A percentile compares a stretch with the other conserved stretches of the same genome.
Conservation (phyloP, 2,797 vertebrate genomes). For the Helostoma temminkii region DNA sequence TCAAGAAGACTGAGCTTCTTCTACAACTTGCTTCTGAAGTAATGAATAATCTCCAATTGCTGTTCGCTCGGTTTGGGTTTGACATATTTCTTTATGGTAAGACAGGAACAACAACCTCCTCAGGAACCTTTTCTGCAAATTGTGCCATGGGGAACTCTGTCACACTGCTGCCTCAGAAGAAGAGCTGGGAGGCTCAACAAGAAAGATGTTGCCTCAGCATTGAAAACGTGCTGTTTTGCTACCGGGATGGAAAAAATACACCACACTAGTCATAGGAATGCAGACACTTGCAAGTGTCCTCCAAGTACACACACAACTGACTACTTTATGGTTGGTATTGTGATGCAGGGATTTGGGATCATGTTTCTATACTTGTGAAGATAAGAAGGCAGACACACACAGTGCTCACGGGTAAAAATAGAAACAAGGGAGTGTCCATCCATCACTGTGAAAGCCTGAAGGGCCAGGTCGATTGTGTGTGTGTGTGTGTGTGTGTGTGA, state of each 20-base stretch:
- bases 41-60: neutral
- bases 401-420: constrained; percentile 69
- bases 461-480: constrained; percentile 63
- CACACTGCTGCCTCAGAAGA: constrained; percentile 24
- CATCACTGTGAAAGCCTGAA: constrained; percentile 77
- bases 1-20: constrained; percentile 1
- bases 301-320: constrained; percentile 9
- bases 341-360: constrained; percentile 30
- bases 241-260: constrained; percentile 16
- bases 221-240: constrained; percentile 26
- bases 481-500: constrained; percentile 19
- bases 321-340: constrained; percentile 18
- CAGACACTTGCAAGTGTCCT: constrained; percentile 23
- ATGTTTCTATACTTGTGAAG: constrained; percentile 42
- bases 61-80: constrained; percentile 21
- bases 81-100: constrained; percentile 33
- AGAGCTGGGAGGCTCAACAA: constrained; percentile 29
- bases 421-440: constrained; percentile 72
- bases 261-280: constrained; percentile 18
- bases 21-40: constrained; percentile 5
- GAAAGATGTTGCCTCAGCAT: constrained; percentile 26
- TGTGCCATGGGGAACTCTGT: constrained; percentile 1
- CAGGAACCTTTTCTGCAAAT: constrained; percentile 12
- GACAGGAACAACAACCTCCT: constrained; percentile 19
- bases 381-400: constrained; percentile 46